Percentiles rank a stretch among this genome's conserved stretches.
phyloP scores from a whole-genome alignment of 2,797 vertebrate species.

The Chanos chanos region DNA sequence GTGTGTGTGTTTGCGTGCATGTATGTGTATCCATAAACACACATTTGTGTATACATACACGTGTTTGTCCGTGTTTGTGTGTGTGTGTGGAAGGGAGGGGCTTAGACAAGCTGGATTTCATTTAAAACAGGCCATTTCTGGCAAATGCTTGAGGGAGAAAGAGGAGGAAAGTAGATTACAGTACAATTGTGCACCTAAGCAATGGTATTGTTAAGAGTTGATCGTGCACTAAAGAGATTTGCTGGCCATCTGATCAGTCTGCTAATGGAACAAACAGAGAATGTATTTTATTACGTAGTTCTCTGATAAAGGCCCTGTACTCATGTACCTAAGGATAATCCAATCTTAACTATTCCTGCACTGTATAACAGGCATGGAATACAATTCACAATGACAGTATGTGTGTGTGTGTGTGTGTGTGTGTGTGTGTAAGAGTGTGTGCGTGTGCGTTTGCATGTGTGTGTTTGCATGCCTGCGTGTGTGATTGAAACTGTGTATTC shows the following conservation, averaged over 20 bases:
- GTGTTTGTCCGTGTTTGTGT: neutral
- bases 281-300: neutral
- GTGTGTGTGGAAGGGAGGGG: slow-evolving; percentile 12
- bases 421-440: neutral
- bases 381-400: too few relatives aligned
- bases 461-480: neutral
- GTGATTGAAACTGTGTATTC: neutral
- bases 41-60: neutral
- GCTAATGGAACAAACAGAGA: slow-evolving; percentile 14
- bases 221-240: slow-evolving; percentile 26
- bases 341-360: slow-evolving; percentile 1
- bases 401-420: neutral
- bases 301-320: slow-evolving; percentile 28
- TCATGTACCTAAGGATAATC: slow-evolving; percentile 23
- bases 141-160: slow-evolving; percentile 24
- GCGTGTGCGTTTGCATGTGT: neutral
- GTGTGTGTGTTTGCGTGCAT: neutral
- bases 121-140: slow-evolving; percentile 33
- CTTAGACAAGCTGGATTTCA: slow-evolving; percentile 20
- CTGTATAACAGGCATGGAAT: too few relatives aligned
- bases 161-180: slow-evolving; percentile 33
- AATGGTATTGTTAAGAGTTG: slow-evolving; percentile 36
- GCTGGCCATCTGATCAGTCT: slow-evolving; percentile 8
- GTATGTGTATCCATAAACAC: neutral
- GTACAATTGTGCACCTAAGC: slow-evolving; percentile 29